Evolutionary conservation across 2,888 invertebrate genomes (phyloP).

Genomic region (Drosophila austrosaltans): DNA sequence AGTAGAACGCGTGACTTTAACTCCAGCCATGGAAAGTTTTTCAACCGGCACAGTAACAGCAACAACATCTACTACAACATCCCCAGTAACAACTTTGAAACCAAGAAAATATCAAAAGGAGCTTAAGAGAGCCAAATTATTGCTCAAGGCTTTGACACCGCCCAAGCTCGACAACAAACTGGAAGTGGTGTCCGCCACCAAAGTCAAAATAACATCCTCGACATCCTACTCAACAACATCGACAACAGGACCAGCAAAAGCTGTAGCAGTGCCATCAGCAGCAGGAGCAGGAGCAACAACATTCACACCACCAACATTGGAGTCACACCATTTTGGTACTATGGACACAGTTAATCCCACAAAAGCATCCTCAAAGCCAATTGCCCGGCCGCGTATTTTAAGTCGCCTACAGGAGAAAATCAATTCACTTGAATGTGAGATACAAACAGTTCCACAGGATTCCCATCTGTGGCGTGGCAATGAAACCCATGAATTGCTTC

Average conservation of each 20-base stretch:
- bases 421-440: constrained; percentile 87
- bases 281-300: constrained; percentile 2
- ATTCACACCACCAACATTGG: constrained; percentile 21
- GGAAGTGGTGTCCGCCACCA: constrained; percentile 58
- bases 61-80: constrained; percentile 32
- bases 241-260: constrained; percentile 7
- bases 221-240: constrained; percentile 17
- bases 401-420: constrained; percentile 87
- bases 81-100: constrained; percentile 33
- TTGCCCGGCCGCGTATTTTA: constrained; percentile 83
- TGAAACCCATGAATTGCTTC: constrained; percentile 88
- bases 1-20: constrained; percentile 55
- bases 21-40: constrained; percentile 59
- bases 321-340: constrained; percentile 28
- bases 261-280: constrained; percentile 18
- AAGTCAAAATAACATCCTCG: constrained; percentile 59
- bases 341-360: constrained; percentile 65
- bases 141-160: constrained; percentile 74
- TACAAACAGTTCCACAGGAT: constrained; percentile 87
- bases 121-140: constrained; percentile 81
- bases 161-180: constrained; percentile 53
- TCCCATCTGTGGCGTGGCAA: constrained; percentile 89
- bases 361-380: constrained; percentile 77
- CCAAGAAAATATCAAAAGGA: constrained; percentile 75
- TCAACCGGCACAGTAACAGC: constrained; percentile 32